Conservation (phyloP, 2,888 invertebrate species). For the Rhaphigaster nebulosa region DNA sequence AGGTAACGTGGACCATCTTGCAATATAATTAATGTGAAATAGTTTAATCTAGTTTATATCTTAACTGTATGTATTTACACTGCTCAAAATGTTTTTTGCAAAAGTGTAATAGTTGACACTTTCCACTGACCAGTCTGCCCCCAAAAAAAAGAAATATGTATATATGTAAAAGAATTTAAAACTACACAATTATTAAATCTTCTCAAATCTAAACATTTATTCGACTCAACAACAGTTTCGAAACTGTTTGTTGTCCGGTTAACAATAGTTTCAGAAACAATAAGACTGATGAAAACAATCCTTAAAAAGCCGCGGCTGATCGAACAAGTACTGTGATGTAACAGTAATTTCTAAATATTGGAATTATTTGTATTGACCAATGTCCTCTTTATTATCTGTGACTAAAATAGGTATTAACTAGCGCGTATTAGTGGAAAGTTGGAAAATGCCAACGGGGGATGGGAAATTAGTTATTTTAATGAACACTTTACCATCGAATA, state of each 20-base stretch:
- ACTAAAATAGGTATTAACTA: background rate
- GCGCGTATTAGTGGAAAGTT: background rate
- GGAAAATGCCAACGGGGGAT: background rate
- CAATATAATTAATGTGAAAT: background rate
- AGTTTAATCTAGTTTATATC: background rate
- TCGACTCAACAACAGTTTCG: background rate
- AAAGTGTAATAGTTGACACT: background rate
- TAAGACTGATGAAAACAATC: background rate
- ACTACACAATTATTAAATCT: background rate
- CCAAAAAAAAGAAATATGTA: background rate
- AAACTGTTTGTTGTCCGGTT: background rate
- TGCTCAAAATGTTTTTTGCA: background rate
- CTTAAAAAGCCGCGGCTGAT: background rate
- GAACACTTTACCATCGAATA: background rate
- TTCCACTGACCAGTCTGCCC: background rate
- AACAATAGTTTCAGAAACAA: background rate
- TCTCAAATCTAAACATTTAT: background rate
- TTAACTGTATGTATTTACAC: background rate
- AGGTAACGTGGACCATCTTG: background rate
- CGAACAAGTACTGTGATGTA: background rate
- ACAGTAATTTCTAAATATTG: slow-evolving; percentile 11
- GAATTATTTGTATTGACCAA: background rate
- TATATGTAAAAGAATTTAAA: background rate
- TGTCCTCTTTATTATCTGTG: slow-evolving; percentile 11
- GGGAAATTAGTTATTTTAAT: background rate